Evolutionary conservation across 2,797 vertebrate genomes (phyloP).

Genomic region (Gymnothorax javanicus): DNA sequence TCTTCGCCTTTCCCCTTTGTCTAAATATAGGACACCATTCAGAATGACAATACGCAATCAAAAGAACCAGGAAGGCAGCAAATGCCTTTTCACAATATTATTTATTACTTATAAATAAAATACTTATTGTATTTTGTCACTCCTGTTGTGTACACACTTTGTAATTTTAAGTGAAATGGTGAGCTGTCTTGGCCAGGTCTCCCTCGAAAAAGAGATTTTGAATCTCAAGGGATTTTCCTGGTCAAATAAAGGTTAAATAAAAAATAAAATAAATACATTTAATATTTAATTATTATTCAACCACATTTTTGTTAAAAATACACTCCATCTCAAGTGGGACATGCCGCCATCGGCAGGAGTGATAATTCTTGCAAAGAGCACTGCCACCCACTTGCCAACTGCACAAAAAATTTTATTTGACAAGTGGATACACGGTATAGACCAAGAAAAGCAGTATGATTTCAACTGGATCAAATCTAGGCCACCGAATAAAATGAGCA

Average conservation of each 20-base stretch:
- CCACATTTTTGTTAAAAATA: background rate
- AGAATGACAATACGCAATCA: too few species aligned
- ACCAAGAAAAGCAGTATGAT: constrained; percentile 25
- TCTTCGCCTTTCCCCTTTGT: too few species aligned
- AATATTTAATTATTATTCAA: background rate
- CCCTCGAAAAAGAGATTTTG: too few species aligned
- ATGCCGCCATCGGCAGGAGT: background rate
- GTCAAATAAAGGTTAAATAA: background rate
- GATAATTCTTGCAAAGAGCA: background rate
- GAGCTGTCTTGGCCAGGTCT: too few species aligned
- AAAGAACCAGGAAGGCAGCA: too few species aligned
- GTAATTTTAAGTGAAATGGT: too few species aligned
- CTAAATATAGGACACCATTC: too few species aligned
- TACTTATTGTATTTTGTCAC: too few species aligned
- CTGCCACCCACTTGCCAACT: background rate
- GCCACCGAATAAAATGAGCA: constrained; percentile 60
- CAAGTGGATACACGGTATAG: constrained; percentile 46
- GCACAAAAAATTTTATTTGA: constrained; percentile 20
- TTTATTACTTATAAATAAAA: too few species aligned
- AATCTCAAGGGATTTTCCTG: background rate
- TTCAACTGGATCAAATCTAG: constrained; percentile 63
- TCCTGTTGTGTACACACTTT: too few species aligned
- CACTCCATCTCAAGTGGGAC: background rate
- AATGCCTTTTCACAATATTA: too few species aligned
- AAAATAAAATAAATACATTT: too few species aligned